Conservation (phyloP, 2,888 invertebrate species). For the Sturmia bella region DNA sequence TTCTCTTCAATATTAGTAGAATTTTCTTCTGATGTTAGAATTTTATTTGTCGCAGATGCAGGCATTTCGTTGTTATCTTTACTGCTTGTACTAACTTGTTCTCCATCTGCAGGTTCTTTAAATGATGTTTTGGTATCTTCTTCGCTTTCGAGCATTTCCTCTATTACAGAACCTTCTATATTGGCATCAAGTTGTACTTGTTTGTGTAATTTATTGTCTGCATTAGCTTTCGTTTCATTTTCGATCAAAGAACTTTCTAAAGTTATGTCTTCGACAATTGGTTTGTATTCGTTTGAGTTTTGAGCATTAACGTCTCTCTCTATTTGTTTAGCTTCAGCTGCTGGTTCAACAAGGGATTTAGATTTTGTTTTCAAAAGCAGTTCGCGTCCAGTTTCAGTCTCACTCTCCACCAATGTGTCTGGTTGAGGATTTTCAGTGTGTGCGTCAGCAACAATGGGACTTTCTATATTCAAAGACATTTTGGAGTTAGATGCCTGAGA, state of each 20-base stretch:
- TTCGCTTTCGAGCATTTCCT: conserved; percentile 20
- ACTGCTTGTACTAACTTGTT: neutral
- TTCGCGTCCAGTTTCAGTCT: neutral
- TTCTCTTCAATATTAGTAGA: neutral
- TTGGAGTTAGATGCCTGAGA: neutral
- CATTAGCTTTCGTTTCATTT: conserved; percentile 40
- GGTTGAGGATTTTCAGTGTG: neutral
- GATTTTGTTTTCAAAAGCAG: neutral
- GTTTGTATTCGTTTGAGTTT: conserved; percentile 48
- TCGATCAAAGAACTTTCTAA: conserved; percentile 59
- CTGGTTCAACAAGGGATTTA: neutral
- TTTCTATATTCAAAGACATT: neutral
- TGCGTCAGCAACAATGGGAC: neutral
- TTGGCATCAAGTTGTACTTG: conserved; percentile 20
- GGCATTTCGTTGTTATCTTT: neutral
- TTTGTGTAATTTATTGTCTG: conserved; percentile 1
- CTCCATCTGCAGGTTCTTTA: conserved; percentile 15
- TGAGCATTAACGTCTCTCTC: conserved; percentile 1
- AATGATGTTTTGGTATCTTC: conserved; percentile 1
- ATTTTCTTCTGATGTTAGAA: neutral
- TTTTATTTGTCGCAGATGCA: neutral
- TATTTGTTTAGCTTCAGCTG: conserved; percentile 12
- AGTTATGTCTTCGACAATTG: conserved; percentile 65
- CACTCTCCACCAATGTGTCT: neutral
- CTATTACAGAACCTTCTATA: conserved; percentile 10